These are phyloP conservation scores for Champsocephalus esox DNA, from an alignment of 2,797 vertebrate genomes.

Conservation along the genomic window DNA sequence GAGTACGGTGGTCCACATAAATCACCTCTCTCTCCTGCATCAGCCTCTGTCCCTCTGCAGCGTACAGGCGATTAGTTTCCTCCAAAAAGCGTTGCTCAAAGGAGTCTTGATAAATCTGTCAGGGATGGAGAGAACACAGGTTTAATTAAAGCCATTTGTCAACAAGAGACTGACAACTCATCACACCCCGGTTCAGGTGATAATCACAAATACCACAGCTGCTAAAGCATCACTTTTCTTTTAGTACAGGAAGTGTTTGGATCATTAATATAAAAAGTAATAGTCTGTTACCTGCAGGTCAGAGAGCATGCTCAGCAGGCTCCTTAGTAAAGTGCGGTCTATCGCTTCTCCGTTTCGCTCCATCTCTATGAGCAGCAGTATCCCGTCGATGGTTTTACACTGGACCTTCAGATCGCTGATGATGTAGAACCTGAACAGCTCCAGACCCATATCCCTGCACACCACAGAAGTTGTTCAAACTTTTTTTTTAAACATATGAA, in stretches of 20 bases:
- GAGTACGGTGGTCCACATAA: slow-evolving; percentile 35
- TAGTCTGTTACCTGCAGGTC: slow-evolving; percentile 91
- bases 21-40: slow-evolving; percentile 99
- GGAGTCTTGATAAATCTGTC: slow-evolving; percentile 98
- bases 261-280: neutral
- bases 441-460: slow-evolving; percentile 98
- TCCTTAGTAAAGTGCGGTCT: slow-evolving; percentile 95
- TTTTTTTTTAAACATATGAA: no score
- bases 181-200: slow-evolving; percentile 12
- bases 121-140: slow-evolving; percentile 31
- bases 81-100: slow-evolving; percentile 98
- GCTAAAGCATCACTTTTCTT: neutral
- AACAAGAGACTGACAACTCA: slow-evolving; percentile 40
- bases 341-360: slow-evolving; percentile 97
- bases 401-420: slow-evolving; percentile 99
- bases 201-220: slow-evolving; percentile 36
- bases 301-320: slow-evolving; percentile 98
- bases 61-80: slow-evolving; percentile 97
- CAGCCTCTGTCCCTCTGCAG: slow-evolving; percentile 97
- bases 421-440: slow-evolving; percentile 98
- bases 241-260: neutral
- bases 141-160: slow-evolving; percentile 64
- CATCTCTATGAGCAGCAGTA: slow-evolving; percentile 95
- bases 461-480: slow-evolving; percentile 43
- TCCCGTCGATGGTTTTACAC: slow-evolving; percentile 98